Evolutionary conservation across 2,797 vertebrate genomes (phyloP).

Genomic region (Intellagama lesueurii): DNA sequence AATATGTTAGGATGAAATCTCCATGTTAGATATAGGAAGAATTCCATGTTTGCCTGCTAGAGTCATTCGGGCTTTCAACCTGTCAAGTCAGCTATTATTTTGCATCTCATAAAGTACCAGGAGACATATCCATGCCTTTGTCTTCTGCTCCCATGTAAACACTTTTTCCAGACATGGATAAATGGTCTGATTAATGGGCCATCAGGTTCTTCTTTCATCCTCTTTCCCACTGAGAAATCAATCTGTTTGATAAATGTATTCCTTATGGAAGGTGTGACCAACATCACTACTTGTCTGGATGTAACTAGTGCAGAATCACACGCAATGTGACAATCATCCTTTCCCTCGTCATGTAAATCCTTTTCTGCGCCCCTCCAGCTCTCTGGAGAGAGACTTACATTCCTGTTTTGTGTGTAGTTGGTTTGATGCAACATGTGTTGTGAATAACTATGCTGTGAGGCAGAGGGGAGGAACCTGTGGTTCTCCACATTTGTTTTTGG

Average conservation of each 20-base stretch:
- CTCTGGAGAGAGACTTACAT: neutral
- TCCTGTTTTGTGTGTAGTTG: neutral
- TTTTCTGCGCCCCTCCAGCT: neutral
- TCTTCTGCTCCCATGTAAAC: neutral
- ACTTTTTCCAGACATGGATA: neutral
- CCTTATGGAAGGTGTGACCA: neutral
- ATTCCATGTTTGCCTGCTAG: neutral
- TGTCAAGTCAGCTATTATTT: neutral
- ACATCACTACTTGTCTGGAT: neutral
- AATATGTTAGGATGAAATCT: neutral
- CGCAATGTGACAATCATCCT: neutral
- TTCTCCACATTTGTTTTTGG: too few species aligned
- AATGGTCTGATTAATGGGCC: neutral
- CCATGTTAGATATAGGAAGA: neutral
- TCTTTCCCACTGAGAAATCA: constrained; percentile 8
- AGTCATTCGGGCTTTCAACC: neutral
- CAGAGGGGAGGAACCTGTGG: too few species aligned
- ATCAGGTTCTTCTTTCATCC: neutral
- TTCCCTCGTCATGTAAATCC: too few species aligned
- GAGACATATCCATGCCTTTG: neutral
- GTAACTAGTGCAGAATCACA: neutral
- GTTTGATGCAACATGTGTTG: neutral
- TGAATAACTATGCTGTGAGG: neutral
- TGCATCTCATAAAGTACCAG: neutral
- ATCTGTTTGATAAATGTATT: neutral